Base-by-base conservation (phyloP, 2,797 vertebrate species). In the Chaenodraco wilsoni region DNA sequence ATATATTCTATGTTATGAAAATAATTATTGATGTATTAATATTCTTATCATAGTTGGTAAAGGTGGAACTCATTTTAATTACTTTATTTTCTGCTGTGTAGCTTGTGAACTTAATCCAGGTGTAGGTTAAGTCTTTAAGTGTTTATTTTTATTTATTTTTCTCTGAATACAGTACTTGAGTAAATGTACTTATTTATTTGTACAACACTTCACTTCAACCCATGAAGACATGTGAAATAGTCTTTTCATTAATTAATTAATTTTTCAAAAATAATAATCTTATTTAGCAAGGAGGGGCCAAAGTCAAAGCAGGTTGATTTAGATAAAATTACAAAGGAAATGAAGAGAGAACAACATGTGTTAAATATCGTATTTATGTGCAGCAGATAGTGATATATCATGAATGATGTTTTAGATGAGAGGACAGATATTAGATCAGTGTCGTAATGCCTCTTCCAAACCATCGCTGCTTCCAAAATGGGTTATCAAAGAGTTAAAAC, bases 401-500 rank as follows among this genome's bases (percentile, higher is more conserved):
- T 37, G 45, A 37, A 37, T 37, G 2, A 37, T 37, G 33, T 9
- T 37, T 7, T 56, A 56, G 44, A n/a, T 46, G 44, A 41, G 46
- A 51, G n/a, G 46, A 23, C 2, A 1, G 14, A 65, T 9, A 45
- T 27, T 44, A 27, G 12, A 16, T 62, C 48, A 74, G 0, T 40
- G 43, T 44, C 23, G 9, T 51, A 15, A 56, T 1, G 72, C 12
- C 11, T 37, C 37, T 71, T 2, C 33, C 1, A 60, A 40, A 44
- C 2, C n/a, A 16, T 16, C 5, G 27, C 8, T 16, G 3, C n/a
- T 2, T 2, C 1, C 3, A 27, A 76, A 33, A 44, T 5, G 10
- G 3, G 21, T 48, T 0, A 64, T 52, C 1, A 46, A 66, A 2
- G 33, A 63, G 67, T 75, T 80, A 61, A 81, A 72, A 65, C 7